Conservation (phyloP, 1,140 invertebrate genomes). For the Orchestia grillus region DNA sequence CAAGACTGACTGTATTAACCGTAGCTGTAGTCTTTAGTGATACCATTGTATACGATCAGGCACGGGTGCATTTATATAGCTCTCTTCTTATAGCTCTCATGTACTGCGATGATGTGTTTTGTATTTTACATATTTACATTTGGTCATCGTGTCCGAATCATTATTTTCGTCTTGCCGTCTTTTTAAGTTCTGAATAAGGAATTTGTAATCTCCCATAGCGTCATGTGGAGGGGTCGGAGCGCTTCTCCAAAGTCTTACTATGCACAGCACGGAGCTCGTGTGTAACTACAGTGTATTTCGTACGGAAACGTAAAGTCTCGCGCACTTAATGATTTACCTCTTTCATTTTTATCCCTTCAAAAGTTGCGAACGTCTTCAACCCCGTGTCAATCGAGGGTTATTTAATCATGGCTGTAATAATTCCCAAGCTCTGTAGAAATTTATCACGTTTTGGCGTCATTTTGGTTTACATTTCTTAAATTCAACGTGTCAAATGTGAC, state of each 20-base stretch:
- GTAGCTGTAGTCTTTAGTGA: slow-evolving; percentile 9
- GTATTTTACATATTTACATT: background rate
- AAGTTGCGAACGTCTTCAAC: background rate
- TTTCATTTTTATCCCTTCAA: background rate
- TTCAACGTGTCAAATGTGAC: too few relatives aligned
- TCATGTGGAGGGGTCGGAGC: too few relatives aligned
- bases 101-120: background rate
- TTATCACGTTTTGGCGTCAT: background rate
- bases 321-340: too few relatives aligned
- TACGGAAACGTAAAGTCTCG: too few relatives aligned
- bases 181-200: background rate
- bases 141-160: background rate
- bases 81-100: background rate
- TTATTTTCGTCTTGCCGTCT: background rate
- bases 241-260: too few relatives aligned
- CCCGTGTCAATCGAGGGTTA: background rate
- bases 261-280: too few relatives aligned
- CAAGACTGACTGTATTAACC: slow-evolving; percentile 1
- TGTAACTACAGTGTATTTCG: too few relatives aligned
- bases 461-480: background rate
- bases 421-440: background rate
- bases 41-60: slow-evolving; percentile 42
- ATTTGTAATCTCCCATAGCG: too few relatives aligned
- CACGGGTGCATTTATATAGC: slow-evolving; percentile 42
- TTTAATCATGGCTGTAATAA: background rate